phyloP scores from a whole-genome alignment of 2,797 vertebrate species.

The Hydrolagus colliei region DNA sequence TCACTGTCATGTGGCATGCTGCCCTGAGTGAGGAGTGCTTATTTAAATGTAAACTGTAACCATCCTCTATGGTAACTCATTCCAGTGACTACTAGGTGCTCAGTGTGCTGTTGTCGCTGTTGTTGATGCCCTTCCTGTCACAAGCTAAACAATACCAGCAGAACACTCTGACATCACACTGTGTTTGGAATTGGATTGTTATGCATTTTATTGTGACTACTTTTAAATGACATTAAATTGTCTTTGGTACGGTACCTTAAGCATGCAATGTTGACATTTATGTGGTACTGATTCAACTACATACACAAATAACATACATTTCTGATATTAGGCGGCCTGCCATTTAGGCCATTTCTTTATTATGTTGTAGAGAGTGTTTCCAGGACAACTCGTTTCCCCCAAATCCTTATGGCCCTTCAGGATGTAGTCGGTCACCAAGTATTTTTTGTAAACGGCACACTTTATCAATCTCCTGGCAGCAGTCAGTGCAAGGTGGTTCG shows the following conservation, averaged over 20 bases:
- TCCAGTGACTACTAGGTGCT: too few species aligned
- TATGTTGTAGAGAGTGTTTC: constrained; percentile 9
- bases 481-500: not conserved
- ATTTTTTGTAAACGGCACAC: constrained; percentile 3
- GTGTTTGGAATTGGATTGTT: not conserved
- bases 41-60: too few species aligned
- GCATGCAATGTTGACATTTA: not conserved
- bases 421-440: constrained; percentile 7
- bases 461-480: constrained; percentile 27
- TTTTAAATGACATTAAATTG: too few species aligned
- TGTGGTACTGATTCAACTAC: too few species aligned
- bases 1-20: too few species aligned
- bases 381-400: constrained; percentile 1
- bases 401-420: constrained; percentile 29
- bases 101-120: too few species aligned
- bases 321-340: too few species aligned
- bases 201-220: not conserved
- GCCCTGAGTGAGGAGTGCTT: too few species aligned
- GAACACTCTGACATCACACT: not conserved
- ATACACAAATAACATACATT: not conserved
- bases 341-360: constrained; percentile 1
- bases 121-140: not conserved
- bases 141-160: not conserved
- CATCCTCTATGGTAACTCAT: too few species aligned
- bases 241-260: not conserved